Evolutionary conservation across 2,888 invertebrate genomes (phyloP).

Genomic region (Plagodis pulveraria): DNA sequence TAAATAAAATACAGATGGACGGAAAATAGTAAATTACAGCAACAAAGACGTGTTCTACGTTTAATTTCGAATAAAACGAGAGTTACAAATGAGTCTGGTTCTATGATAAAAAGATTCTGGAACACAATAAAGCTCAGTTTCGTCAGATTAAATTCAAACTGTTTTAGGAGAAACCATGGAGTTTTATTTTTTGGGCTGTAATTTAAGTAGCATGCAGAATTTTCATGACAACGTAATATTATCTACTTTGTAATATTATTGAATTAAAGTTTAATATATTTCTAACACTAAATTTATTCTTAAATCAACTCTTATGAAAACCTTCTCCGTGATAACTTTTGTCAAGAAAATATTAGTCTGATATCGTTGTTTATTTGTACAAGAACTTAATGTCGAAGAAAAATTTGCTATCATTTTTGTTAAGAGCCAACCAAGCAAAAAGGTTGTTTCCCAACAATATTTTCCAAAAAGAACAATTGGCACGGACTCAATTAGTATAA

Average conservation of each 20-base stretch:
- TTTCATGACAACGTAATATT: too few species aligned
- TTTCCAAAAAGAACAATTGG: slow-evolving; percentile 58
- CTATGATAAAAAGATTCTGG: slow-evolving; percentile 24
- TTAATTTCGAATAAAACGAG: slow-evolving; percentile 24
- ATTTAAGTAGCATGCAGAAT: too few species aligned
- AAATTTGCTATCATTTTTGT: background rate
- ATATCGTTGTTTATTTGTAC: too few species aligned
- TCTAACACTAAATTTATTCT: too few species aligned
- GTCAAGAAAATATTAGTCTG: too few species aligned
- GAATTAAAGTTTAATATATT: too few species aligned
- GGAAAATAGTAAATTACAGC: slow-evolving; percentile 34
- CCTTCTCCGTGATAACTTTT: too few species aligned
- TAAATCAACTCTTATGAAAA: too few species aligned
- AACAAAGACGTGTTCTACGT: slow-evolving; percentile 30
- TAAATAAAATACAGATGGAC: slow-evolving; percentile 29
- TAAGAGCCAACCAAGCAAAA: background rate
- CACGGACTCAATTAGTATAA: slow-evolving; percentile 66
- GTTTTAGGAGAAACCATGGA: background rate
- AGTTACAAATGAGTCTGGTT: slow-evolving; percentile 25
- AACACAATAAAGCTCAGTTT: slow-evolving; percentile 19
- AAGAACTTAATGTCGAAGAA: too few species aligned
- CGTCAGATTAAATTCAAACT: slow-evolving; percentile 12
- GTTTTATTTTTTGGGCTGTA: background rate
- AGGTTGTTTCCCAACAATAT: slow-evolving; percentile 42
- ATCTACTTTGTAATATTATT: too few species aligned